Conservation (phyloP, 2,113 vertebrate genomes). For the Myrmecobius fasciatus region DNA sequence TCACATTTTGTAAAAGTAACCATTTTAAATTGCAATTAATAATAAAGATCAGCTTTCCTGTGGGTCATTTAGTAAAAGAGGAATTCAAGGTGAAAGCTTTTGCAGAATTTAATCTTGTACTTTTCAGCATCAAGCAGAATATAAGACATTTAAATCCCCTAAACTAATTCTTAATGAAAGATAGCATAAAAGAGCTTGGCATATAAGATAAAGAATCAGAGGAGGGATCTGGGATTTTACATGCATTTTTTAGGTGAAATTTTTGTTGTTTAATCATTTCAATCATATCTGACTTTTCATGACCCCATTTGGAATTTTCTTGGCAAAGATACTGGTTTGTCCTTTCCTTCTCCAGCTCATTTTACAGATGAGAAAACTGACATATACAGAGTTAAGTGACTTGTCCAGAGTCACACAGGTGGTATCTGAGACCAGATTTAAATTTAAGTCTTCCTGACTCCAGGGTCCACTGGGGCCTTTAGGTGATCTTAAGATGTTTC, state of each 20-base stretch:
- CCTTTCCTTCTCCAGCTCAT: not conserved
- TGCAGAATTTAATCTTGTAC: too few species aligned
- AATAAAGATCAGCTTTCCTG: not conserved
- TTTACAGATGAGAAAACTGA: not conserved
- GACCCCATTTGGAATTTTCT: not conserved
- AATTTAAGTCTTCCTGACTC: too few species aligned
- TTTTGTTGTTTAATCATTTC: not conserved
- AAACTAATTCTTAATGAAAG: not conserved
- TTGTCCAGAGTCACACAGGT: not conserved
- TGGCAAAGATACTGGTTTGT: not conserved
- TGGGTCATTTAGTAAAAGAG: not conserved
- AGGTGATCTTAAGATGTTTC: not conserved
- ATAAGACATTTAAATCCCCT: too few species aligned
- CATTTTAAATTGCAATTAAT: not conserved
- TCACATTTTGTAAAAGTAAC: not conserved
- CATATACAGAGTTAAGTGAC: not conserved
- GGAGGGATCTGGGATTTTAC: not conserved
- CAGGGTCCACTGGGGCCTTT: too few species aligned
- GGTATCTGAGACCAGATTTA: too few species aligned
- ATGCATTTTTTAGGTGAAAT: not conserved
- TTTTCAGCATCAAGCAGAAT: accelerated
- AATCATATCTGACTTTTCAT: not conserved
- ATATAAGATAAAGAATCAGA: not conserved
- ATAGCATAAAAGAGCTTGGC: too few species aligned
- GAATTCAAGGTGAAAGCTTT: not conserved